Evolutionary conservation across 30 jellyfish, hydroid and myxozoan genomes (phyloP).

Genomic region (Turritopsis rubra): DNA sequence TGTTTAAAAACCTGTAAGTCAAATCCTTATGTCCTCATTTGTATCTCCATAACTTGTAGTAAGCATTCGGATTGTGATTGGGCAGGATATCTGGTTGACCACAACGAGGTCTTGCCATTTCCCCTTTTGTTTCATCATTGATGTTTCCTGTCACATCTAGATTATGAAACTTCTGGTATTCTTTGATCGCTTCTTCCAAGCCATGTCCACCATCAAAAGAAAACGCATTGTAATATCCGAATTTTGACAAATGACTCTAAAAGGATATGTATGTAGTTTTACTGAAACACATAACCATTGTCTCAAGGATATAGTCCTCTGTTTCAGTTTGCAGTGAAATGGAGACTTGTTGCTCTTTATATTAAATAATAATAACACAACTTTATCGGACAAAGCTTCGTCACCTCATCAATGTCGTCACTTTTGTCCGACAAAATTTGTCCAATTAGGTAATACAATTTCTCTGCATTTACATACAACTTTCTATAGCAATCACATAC

Average conservation of each 20-base stretch:
- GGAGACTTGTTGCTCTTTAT: too few relatives aligned
- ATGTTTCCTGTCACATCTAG: conserved; percentile 3
- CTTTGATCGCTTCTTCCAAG: conserved; percentile 8
- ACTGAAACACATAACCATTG: too few relatives aligned
- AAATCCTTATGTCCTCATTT: not conserved
- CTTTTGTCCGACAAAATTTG: too few relatives aligned
- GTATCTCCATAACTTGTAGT: not conserved
- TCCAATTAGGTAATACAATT: too few relatives aligned
- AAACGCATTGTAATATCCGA: not conserved
- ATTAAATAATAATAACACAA: too few relatives aligned
- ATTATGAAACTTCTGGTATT: not conserved
- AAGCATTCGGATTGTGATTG: not conserved
- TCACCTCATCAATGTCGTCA: too few relatives aligned
- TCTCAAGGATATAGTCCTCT: too few relatives aligned
- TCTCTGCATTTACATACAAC: too few relatives aligned
- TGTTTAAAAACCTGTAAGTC: not conserved
- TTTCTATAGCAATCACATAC: too few relatives aligned
- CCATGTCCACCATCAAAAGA: not conserved
- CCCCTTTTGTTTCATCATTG: not conserved
- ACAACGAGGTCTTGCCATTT: conserved; percentile 18
- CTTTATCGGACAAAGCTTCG: too few relatives aligned
- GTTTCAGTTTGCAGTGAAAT: too few relatives aligned
- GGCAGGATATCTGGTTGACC: conserved; percentile 9
- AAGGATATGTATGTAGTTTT: too few relatives aligned
- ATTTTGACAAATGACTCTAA: not conserved